Percentiles rank a stretch among this genome's conserved stretches.
Evolutionary conservation across 2,888 invertebrate species (phyloP).

Genomic region (Temnothorax unifasciatus): DNA sequence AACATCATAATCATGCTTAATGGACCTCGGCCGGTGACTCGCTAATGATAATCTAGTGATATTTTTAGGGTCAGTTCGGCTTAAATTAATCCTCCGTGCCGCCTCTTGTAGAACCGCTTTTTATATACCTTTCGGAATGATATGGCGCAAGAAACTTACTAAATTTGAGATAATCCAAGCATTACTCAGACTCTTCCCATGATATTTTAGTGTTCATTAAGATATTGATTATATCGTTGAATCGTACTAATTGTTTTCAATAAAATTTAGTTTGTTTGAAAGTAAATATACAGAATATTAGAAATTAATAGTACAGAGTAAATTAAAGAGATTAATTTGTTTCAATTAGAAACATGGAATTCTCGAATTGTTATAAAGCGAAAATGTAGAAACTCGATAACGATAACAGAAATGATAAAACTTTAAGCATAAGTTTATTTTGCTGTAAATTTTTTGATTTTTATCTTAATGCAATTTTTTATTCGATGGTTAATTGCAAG

Average conservation of each 20-base stretch:
- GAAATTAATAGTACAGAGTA: neutral
- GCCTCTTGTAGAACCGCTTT: constrained; percentile 31
- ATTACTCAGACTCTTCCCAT: neutral
- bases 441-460: neutral
- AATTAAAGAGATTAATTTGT: neutral
- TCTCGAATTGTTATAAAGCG: neutral
- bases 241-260: neutral
- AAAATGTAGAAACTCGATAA: neutral
- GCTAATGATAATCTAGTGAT: constrained; percentile 57
- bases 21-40: constrained; percentile 54
- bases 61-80: constrained; percentile 48
- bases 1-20: constrained; percentile 69
- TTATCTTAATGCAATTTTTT: neutral
- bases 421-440: neutral
- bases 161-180: constrained; percentile 16
- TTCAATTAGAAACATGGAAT: neutral
- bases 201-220: neutral
- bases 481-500: neutral
- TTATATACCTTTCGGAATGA: constrained; percentile 17
- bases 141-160: constrained; percentile 13
- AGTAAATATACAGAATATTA: neutral
- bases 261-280: neutral
- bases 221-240: neutral
- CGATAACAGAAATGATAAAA: neutral
- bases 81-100: constrained; percentile 15